Percentiles rank a stretch among this genome's conserved stretches.
phyloP scores from a whole-genome alignment of 1,140 invertebrate species.

The Gonatopus flavifemur region DNA sequence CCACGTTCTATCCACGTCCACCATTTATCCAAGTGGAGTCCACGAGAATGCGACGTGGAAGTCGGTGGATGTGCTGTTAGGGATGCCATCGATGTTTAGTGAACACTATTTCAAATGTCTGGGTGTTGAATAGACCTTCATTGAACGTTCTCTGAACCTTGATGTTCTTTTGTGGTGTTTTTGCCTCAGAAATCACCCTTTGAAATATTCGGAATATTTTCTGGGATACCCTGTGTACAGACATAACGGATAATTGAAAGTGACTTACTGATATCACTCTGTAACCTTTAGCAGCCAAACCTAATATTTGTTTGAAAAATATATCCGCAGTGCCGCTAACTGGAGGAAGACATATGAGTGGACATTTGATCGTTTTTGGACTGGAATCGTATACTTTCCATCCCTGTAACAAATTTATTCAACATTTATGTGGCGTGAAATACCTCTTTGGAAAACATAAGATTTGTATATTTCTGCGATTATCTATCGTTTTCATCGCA shows the following conservation, averaged over 20 bases:
- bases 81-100: no score
- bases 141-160: no score
- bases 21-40: no score
- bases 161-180: neutral
- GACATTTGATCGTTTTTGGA: constrained; percentile 76
- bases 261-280: constrained; percentile 76
- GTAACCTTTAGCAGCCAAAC: constrained; percentile 76
- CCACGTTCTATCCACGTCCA: no score
- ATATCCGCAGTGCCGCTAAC: constrained; percentile 88
- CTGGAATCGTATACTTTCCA: constrained; percentile 90
- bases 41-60: no score
- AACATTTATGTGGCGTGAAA: no score
- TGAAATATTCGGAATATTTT: neutral
- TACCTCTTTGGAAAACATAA: constrained; percentile 3
- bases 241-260: neutral
- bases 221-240: neutral
- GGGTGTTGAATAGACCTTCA: no score
- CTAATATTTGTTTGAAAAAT: constrained; percentile 82
- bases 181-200: neutral
- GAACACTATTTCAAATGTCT: no score
- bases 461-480: no score
- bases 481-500: no score
- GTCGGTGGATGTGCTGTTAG: no score
- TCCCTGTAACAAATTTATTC: constrained; percentile 59
- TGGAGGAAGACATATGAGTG: constrained; percentile 83